These are phyloP conservation scores for Charanyca ferruginea DNA, from an alignment of 2,888 invertebrate species.

Conservation along the genomic window DNA sequence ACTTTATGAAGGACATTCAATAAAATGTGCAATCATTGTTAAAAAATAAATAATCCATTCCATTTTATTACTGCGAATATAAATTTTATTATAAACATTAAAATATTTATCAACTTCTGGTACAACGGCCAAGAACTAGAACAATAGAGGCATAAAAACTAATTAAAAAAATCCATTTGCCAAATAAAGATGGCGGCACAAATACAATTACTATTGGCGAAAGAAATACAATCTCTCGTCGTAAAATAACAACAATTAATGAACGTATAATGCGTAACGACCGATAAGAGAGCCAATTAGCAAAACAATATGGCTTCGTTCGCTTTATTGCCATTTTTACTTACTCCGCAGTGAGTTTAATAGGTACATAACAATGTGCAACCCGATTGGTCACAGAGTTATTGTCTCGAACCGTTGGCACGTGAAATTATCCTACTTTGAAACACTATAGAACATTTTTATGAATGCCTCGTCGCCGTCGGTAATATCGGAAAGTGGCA, in stretches of 20 bases:
- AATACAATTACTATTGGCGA: conserved; percentile 68
- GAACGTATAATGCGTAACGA: conserved; percentile 81
- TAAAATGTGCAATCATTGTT: background rate
- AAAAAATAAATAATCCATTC: background rate
- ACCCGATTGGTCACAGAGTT: conserved; percentile 71
- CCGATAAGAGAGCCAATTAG: conserved; percentile 87
- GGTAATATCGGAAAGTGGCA: conserved; percentile 45
- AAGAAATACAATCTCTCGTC: conserved; percentile 82
- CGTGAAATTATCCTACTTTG: conserved; percentile 74
- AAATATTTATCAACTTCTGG: conserved; percentile 27
- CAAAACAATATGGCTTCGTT: conserved; percentile 76
- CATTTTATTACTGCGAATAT: conserved; percentile 24
- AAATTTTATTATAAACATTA: conserved; percentile 9
- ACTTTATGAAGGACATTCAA: background rate
- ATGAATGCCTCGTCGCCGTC: conserved; percentile 39
- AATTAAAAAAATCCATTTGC: conserved; percentile 62
- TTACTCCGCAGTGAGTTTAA: conserved; percentile 63
- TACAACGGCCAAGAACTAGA: conserved; percentile 36
- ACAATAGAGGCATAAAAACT: conserved; percentile 58
- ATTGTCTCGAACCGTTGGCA: conserved; percentile 74
- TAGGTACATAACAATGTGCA: conserved; percentile 71
- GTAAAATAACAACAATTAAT: conserved; percentile 84
- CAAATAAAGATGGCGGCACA: conserved; percentile 63
- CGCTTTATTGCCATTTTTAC: conserved; percentile 76
- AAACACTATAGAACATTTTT: conserved; percentile 57